Percentiles rank a stretch among this genome's conserved stretches.
Conservation (phyloP, 2,113 vertebrate species). For the Burhinus oedicnemus region DNA sequence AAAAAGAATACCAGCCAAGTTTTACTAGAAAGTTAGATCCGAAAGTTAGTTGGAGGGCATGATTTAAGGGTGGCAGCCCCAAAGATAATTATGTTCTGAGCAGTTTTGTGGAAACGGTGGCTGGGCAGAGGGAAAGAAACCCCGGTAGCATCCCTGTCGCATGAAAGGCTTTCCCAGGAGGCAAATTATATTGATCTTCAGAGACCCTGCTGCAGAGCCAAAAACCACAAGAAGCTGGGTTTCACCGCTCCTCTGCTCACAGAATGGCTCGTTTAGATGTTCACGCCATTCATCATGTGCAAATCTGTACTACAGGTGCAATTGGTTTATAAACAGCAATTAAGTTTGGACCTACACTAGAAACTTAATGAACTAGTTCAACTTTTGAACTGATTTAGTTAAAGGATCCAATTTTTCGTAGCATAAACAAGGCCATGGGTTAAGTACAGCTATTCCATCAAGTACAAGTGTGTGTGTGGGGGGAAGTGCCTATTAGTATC, state of each 20-base stretch:
- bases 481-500: neutral
- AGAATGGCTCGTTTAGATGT: neutral
- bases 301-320: neutral
- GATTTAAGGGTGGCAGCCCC: neutral
- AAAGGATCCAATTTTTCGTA: neutral
- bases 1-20: neutral
- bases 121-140: neutral
- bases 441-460: neutral
- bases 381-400: neutral
- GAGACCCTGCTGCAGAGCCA: neutral
- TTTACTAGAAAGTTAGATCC: neutral
- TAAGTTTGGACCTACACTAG: neutral
- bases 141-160: neutral
- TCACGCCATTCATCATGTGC: accelerated
- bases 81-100: no score
- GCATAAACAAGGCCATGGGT: neutral
- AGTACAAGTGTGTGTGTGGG: neutral
- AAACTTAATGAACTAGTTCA: neutral
- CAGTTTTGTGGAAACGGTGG: neutral
- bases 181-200: no score
- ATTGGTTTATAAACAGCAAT: neutral
- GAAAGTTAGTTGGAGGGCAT: no score
- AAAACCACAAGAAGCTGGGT: neutral
- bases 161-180: neutral
- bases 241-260: neutral